These are phyloP conservation scores for Drosophila pallidifrons DNA, from an alignment of 1,140 invertebrate genomes.

Conservation along the genomic window DNA sequence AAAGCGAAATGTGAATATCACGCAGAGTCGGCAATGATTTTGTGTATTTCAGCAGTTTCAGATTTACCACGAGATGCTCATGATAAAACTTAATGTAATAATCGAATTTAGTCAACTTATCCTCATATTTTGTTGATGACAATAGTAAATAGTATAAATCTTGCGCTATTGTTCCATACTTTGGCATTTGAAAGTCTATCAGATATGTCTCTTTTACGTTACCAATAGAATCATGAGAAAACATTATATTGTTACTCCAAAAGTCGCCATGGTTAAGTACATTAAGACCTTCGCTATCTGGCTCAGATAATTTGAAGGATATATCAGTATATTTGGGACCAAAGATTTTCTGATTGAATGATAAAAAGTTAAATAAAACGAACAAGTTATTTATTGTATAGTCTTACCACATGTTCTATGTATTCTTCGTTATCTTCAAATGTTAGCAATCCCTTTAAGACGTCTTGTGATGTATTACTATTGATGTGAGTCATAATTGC, in stretches of 20 bases:
- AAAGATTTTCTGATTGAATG: conserved; percentile 3
- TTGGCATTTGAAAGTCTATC: conserved; percentile 69
- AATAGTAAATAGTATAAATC: conserved; percentile 69
- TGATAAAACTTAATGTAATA: conserved; percentile 73
- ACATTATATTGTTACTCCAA: conserved; percentile 87
- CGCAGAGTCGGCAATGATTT: conserved; percentile 58
- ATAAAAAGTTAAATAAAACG: neutral
- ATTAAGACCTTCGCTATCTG: conserved; percentile 85
- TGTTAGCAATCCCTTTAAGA: conserved; percentile 44
- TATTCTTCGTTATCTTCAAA: conserved; percentile 57
- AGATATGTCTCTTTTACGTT: conserved; percentile 73
- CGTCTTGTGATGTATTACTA: conserved; percentile 6
- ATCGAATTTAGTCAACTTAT: conserved; percentile 75
- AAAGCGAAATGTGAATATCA: conserved; percentile 55
- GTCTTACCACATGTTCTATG: conserved; percentile 52
- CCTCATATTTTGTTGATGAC: conserved; percentile 66
- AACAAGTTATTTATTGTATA: neutral
- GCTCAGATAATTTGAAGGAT: conserved; percentile 29
- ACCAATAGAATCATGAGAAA: conserved; percentile 85
- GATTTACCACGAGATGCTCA: conserved; percentile 58
- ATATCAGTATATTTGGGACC: conserved; percentile 32
- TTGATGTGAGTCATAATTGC: conserved; percentile 47
- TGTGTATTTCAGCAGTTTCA: conserved; percentile 67
- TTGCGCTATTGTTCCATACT: conserved; percentile 61
- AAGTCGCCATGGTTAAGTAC: conserved; percentile 89